Base-by-base conservation (phyloP, 1,140 invertebrate genomes). In the Phenacoccus solenopsis region DNA sequence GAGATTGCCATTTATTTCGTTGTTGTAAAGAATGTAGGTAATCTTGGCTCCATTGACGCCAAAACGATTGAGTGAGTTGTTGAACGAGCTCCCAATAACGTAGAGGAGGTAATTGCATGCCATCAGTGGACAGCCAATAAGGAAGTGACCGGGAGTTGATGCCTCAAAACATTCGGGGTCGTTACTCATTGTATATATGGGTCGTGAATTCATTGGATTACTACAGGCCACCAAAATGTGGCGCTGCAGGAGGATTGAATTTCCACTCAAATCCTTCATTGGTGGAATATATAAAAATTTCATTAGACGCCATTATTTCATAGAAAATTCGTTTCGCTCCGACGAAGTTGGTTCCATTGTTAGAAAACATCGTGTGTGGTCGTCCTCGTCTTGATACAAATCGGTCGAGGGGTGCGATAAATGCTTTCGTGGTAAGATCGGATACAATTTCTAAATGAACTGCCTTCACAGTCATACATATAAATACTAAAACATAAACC, bases 311-410 rank as follows among this genome's bases (percentile, higher is more conserved):
- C 28, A 68, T 4, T 70, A 35, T 16, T 21, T 28, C 22, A 72
- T 72, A 16, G 68, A 27, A 20, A 78, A 68, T 67, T 77, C 70
- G 0, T 73, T 75, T 72, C 20, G 76, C 76, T 1, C 76, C 75
- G 10, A 75, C 61, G 68, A 80, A 79, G 68, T 77, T 79, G 0
- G 76, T 78, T 0, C 75, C 79, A 70, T 77, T 76, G 71, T 80
- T 79, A 21, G 70, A 72, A 69, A 74, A 76, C 0, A 81, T 73
- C 2, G 64, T 68, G 0, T 27, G 22, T 12, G 74, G 75, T 38
- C 71, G 35, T 25, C 78, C 77, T 56, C 77, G 68, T 13, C 75
- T 35, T 25, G 70, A 1, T 13, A 76, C 72, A 69, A 80, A 79
- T 28, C 77, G 69, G n/a, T 69, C 35, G 1, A 80, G 70, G 9